Percentiles rank a stretch among this genome's conserved stretches.
phyloP scores from a whole-genome alignment of 1,140 invertebrate genomes.

The Dysdera silvatica region DNA sequence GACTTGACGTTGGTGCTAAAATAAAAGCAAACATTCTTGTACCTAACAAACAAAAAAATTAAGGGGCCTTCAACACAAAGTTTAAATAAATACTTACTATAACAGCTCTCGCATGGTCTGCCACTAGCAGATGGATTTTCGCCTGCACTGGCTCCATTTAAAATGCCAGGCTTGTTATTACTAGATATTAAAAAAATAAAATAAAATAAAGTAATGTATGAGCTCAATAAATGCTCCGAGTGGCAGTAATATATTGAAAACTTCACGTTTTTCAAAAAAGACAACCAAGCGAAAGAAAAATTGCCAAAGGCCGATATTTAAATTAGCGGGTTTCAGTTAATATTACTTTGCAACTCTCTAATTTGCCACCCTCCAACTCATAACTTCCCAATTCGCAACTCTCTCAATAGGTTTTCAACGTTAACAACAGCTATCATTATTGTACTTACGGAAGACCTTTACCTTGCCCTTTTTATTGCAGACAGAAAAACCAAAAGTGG shows the following conservation, averaged over 20 bases:
- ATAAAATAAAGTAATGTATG: neutral
- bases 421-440: too few species aligned
- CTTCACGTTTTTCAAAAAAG: neutral
- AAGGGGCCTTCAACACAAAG: neutral
- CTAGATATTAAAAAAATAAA: neutral
- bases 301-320: slow-evolving; percentile 1
- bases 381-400: too few species aligned
- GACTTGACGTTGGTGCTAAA: slow-evolving; percentile 60
- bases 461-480: too few species aligned
- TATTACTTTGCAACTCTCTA: too few species aligned
- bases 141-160: slow-evolving; percentile 56
- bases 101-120: slow-evolving; percentile 75
- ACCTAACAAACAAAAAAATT: slow-evolving; percentile 33
- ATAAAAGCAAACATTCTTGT: slow-evolving; percentile 14
- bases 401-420: too few species aligned
- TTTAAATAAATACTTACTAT: slow-evolving; percentile 48
- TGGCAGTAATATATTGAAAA: too few species aligned
- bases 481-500: too few species aligned
- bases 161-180: slow-evolving; percentile 72
- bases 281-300: neutral
- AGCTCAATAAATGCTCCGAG: neutral
- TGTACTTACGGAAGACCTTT: too few species aligned
- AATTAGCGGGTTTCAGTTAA: too few species aligned
- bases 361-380: too few species aligned
- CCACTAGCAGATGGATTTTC: slow-evolving; percentile 53